phyloP scores from a whole-genome alignment of 2,797 vertebrate genomes.

The Pseudomugil gertrudae region DNA sequence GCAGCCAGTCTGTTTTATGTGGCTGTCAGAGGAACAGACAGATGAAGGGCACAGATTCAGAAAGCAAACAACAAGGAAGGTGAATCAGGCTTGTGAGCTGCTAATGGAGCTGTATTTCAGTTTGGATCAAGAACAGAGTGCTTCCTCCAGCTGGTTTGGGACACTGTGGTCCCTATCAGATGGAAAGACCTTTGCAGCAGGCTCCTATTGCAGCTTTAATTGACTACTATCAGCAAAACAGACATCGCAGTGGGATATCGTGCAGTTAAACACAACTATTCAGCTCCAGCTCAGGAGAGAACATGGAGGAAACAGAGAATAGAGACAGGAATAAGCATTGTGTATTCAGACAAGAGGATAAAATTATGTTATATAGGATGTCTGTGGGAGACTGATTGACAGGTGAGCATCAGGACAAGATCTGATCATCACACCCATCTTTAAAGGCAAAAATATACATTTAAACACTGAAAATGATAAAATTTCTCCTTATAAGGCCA shows the following conservation, averaged over 20 bases:
- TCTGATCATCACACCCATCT: too few relatives aligned
- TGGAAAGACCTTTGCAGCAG: slow-evolving; percentile 43
- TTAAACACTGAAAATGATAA: not conserved
- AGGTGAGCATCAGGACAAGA: slow-evolving; percentile 9
- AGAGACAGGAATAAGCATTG: not conserved
- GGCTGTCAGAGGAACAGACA: slow-evolving; percentile 2
- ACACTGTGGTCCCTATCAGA: slow-evolving; percentile 54
- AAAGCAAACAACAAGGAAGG: slow-evolving; percentile 18
- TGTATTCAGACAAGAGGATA: not conserved
- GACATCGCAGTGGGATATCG: slow-evolving; percentile 36
- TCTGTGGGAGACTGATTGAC: slow-evolving; percentile 32
- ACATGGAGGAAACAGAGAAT: not conserved
- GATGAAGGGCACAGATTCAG: slow-evolving; percentile 7
- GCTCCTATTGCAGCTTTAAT: slow-evolving; percentile 41
- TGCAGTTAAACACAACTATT: slow-evolving; percentile 46
- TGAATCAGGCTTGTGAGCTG: slow-evolving; percentile 14
- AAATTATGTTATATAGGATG: slow-evolving; percentile 24
- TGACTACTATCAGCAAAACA: slow-evolving; percentile 41
- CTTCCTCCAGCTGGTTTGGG: slow-evolving; percentile 60
- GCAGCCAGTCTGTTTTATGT: not conserved
- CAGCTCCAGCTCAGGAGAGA: slow-evolving; percentile 7
- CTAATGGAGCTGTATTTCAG: slow-evolving; percentile 47
- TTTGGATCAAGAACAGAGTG: slow-evolving; percentile 39
- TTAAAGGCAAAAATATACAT: too few relatives aligned
- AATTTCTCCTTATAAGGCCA: not conserved